Conservation (phyloP, 2,113 vertebrate species). For the Uria lomvia region DNA sequence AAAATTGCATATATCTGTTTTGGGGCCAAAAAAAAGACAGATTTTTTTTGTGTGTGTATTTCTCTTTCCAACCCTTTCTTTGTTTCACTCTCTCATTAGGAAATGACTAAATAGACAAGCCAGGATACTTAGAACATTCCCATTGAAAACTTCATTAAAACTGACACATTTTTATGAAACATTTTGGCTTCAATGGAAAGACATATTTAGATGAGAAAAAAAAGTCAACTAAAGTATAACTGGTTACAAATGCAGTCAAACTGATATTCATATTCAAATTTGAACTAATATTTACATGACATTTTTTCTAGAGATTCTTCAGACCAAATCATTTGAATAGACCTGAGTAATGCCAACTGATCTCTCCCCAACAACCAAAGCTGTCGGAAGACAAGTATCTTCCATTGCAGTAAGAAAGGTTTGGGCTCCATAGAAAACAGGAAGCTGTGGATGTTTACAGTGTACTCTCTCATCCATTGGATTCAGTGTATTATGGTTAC, state of each 20-base stretch:
- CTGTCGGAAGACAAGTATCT: background rate
- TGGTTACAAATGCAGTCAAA: background rate
- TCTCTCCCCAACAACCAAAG: background rate
- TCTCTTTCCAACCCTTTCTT: slow-evolving; percentile 7
- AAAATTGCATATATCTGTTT: background rate
- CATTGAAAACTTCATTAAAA: slow-evolving; percentile 49
- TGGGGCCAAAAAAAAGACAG: background rate
- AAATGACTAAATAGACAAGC: slow-evolving; percentile 41
- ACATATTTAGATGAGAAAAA: slow-evolving; percentile 40
- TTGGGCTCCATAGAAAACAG: background rate
- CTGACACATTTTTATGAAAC: slow-evolving; percentile 27
- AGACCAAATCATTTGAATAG: background rate
- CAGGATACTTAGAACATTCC: slow-evolving; percentile 38
- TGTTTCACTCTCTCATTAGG: slow-evolving; percentile 25
- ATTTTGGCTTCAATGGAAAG: slow-evolving; percentile 40
- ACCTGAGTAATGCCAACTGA: background rate
- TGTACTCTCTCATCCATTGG: background rate
- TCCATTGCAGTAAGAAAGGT: background rate
- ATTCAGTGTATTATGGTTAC: background rate
- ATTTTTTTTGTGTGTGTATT: background rate
- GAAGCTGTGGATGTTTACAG: background rate
- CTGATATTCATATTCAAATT: background rate
- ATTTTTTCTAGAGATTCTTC: background rate
- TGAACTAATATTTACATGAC: background rate
- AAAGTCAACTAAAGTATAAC: background rate